Base-by-base conservation (phyloP, 2,113 vertebrate species). In the Rhabdomys dilectus region DNA sequence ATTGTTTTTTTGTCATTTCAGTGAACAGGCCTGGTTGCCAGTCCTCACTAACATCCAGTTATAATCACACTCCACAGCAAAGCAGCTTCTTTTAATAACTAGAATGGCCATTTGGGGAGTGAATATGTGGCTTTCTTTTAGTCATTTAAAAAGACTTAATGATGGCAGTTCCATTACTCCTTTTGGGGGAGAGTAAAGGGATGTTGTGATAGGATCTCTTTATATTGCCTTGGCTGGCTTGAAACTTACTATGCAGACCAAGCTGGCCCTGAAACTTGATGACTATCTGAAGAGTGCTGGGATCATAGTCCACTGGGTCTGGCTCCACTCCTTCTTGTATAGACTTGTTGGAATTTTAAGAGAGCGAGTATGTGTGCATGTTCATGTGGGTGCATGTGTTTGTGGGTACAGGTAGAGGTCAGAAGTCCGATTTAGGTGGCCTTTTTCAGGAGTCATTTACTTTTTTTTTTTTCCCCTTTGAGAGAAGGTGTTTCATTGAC, bases 91-190 rank as follows among this genome's bases (percentile, higher is more conserved):
- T 80, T 91, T 45, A 84, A 73, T 84, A 87, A 87, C 73, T 45
- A 88, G 34, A 45, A 29, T 16, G 56, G 62, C 42, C 73, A 88
- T 94, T 45, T 39, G 53, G 29, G 56, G 53, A 76, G 16, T 45
- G 45, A 56, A 42, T 51, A 15, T 68, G 16, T 85, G 31, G 10
- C n/a, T 94, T 95, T 91, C 48, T 90, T 94, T 94, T 51, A 91
- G 89, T 87, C 73, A 48, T 89, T 95, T 96, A 92, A 82, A 96
- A 94, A 86, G 93, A 68, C 78, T 93, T 88, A 76, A 92, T 51
- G 42, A 77, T 90, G 64, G 24, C 58, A 92, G 60, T 84, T 94
- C 64, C n/a, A 7, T 89, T 87, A 77, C 39, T 95, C 60, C 68
- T 88, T 98, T 93, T 48, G 66, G 60, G 58, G n/a, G n/a, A 24